Evolutionary conservation across 2,888 invertebrate genomes (phyloP).

Genomic region (Clunio marinus): DNA sequence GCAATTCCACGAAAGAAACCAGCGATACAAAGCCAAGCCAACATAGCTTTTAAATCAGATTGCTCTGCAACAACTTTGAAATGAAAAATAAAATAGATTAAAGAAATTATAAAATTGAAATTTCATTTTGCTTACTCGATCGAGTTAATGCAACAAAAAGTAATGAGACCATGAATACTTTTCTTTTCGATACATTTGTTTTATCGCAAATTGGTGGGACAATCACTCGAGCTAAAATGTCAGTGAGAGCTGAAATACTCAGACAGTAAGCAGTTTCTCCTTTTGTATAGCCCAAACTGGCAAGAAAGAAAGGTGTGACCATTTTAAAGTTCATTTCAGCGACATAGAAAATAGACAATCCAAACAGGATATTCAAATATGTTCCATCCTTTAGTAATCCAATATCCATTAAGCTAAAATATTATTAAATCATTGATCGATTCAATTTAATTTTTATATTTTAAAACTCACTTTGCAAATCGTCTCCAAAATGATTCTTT

Average conservation of each 20-base stretch:
- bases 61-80: conserved; percentile 68
- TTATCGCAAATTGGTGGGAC: conserved; percentile 71
- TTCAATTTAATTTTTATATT: no score
- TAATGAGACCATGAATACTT: conserved; percentile 66
- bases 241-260: conserved; percentile 70
- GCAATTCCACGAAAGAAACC: conserved; percentile 76
- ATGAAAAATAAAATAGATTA: conserved; percentile 38
- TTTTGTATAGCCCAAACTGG: conserved; percentile 60
- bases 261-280: conserved; percentile 68
- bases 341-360: conserved; percentile 68
- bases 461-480: conserved; percentile 60
- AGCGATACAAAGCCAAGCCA: conserved; percentile 68
- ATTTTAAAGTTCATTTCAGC: conserved; percentile 72
- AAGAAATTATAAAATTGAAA: background rate
- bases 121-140: conserved; percentile 59
- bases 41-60: conserved; percentile 63
- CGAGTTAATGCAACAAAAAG: conserved; percentile 67
- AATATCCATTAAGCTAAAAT: conserved; percentile 69
- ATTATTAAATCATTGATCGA: no score
- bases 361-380: conserved; percentile 67
- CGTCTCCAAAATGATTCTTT: conserved; percentile 54
- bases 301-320: conserved; percentile 66
- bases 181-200: conserved; percentile 62
- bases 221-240: conserved; percentile 67
- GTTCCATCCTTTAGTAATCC: conserved; percentile 68